Evolutionary conservation across 2,888 invertebrate genomes (phyloP), one percentile per base, ranked within the genome.

Genomic region (Furcula furcula): DNA sequence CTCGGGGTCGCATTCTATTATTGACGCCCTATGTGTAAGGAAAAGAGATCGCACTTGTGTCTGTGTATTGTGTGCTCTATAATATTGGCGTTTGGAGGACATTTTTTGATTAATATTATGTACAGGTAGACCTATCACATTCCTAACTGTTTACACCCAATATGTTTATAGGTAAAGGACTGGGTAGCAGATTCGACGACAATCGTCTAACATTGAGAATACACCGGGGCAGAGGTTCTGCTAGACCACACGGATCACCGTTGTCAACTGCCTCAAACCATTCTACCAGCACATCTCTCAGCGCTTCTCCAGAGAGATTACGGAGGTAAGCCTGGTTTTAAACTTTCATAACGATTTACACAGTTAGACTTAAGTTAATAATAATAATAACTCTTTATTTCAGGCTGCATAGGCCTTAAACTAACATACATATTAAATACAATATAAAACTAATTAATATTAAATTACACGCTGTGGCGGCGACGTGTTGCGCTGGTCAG

Each of bases 141-240:
- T 55, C 6, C 65, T n/a, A n/a, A n/a, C n/a, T n/a, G n/a, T n/a
- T n/a, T n/a, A n/a, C n/a, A n/a, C n/a, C n/a, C n/a, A n/a, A n/a
- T n/a, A n/a, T n/a, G n/a, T n/a, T n/a, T n/a, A n/a, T n/a, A 84
- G 93, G 92, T 37, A 90, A 91, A 55, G 93, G 93, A 23, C 79
- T 93, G 31, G 94, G 94, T 15, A 93, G 90, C 62, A 93, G 96
- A 14, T 96, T 96, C 71, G 95, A 96, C 58, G 96, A 97, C 73
- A 96, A 97, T 74, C 92, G 96, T n/a, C 87, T 98, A 20, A 98
- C 97, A 0, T 79, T 98, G 41, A 91, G 98, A 51, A 97, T 98
- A 56, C 98, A 98, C 77, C 91, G 97, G 0, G 98, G 98, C 0
- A 90, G 95, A 1, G 93, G 94, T 0, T 94, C 93, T 2, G 95